A percentile compares a stretch with the other conserved stretches of the same genome.
Evolutionary conservation across 1,140 invertebrate species (phyloP).

Genomic region (Eciton burchellii): DNA sequence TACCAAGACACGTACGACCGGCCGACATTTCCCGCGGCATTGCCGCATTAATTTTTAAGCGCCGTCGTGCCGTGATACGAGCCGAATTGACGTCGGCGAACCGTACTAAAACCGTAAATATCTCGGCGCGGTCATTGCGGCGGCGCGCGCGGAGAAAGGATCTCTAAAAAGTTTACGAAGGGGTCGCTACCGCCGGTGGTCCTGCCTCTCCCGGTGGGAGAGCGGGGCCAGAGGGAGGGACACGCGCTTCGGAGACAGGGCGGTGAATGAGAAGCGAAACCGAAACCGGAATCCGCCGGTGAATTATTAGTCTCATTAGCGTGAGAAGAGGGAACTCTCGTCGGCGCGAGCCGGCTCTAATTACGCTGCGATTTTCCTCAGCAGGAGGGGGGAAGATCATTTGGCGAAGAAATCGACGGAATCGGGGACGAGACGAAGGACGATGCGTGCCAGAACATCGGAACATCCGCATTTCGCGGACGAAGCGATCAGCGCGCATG

Average conservation of each 20-base stretch:
- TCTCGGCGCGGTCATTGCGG: constrained; percentile 26
- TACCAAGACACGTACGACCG: constrained; percentile 28
- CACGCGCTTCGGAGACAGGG: too few species aligned
- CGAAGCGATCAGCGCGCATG: constrained; percentile 1
- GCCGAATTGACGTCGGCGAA: constrained; percentile 29
- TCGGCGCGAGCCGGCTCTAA: neutral
- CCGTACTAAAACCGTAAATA: constrained; percentile 41
- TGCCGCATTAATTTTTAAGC: constrained; percentile 56
- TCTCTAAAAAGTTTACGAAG: constrained; percentile 45
- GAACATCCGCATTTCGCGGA: constrained; percentile 18
- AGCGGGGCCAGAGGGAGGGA: too few species aligned
- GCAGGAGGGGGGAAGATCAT: neutral
- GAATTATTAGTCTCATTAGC: neutral
- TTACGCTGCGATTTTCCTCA: neutral
- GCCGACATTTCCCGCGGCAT: constrained; percentile 21
- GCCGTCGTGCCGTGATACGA: neutral
- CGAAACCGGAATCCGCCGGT: neutral
- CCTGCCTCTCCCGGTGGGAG: too few species aligned
- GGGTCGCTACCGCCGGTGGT: neutral
- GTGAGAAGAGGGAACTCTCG: neutral
- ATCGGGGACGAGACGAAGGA: neutral
- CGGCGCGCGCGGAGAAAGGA: neutral
- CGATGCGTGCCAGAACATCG: neutral
- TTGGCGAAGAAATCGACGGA: neutral
- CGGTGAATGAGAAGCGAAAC: neutral